phyloP scores from a whole-genome alignment of 64 coral and sea anemone species.

The Stichodactyla helianthus region DNA sequence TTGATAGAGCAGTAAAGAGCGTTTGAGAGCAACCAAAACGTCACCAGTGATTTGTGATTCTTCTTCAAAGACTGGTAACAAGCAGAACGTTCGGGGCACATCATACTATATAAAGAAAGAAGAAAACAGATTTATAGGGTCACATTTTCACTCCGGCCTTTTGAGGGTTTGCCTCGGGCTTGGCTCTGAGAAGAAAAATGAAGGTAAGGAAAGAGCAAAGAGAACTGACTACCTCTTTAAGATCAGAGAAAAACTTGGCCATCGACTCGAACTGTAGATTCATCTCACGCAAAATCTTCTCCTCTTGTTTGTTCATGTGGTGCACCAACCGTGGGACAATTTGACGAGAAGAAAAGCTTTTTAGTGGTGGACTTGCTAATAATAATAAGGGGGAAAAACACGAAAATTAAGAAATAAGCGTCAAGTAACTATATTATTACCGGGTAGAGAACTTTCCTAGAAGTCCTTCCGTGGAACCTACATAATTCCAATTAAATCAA shows the following conservation, averaged over 20 bases:
- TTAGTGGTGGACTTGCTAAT: background rate
- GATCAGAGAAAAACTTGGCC: constrained; percentile 32
- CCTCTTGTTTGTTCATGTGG: constrained; percentile 1
- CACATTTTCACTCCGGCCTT: background rate
- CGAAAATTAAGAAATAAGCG: no score
- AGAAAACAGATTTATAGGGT: background rate
- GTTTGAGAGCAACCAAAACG: background rate
- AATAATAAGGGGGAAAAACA: background rate
- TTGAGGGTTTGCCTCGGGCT: background rate
- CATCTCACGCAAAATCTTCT: constrained; percentile 33
- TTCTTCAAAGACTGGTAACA: constrained; percentile 38
- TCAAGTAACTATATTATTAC: no score
- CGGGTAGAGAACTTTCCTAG: no score
- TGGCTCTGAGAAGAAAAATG: no score
- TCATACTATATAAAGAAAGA: constrained; percentile 17
- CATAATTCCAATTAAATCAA: no score
- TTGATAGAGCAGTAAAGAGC: background rate
- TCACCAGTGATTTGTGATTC: constrained; percentile 12
- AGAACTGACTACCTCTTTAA: constrained; percentile 23
- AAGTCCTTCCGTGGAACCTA: no score
- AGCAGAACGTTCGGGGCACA: constrained; percentile 34
- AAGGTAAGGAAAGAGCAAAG: background rate
- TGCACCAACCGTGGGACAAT: constrained; percentile 33
- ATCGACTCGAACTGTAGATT: constrained; percentile 31
- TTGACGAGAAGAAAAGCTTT: background rate